A percentile compares a stretch with the other conserved stretches of the same genome.
Conservation (phyloP, 2,113 vertebrate genomes). For the Vidua chalybeata region DNA sequence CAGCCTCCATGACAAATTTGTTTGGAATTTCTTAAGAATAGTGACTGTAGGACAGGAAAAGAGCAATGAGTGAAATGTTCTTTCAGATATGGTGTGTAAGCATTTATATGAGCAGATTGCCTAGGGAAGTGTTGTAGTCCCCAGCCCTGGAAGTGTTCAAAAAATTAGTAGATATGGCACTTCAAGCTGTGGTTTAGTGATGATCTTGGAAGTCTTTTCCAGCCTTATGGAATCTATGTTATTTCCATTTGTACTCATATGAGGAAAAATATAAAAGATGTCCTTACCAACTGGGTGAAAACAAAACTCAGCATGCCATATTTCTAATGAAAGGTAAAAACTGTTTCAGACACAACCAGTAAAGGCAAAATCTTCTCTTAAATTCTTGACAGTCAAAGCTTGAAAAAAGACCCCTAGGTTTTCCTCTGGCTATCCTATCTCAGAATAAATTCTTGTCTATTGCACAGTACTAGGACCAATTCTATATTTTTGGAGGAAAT, state of each 20-base stretch:
- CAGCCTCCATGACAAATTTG: background rate
- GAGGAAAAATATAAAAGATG: background rate
- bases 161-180: background rate
- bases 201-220: background rate
- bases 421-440: background rate
- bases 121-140: background rate
- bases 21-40: background rate
- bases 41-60: background rate
- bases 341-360: background rate
- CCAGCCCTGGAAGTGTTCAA: background rate
- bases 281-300: background rate
- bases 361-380: background rate
- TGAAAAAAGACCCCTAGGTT: background rate
- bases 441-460: background rate
- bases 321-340: background rate
- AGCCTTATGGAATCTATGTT: background rate
- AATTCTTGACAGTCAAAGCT: background rate
- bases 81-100: background rate
- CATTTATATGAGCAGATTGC: background rate
- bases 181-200: background rate
- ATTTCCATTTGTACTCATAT: background rate
- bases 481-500: background rate
- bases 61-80: rapidly evolving
- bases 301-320: background rate
- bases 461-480: background rate